Base-by-base conservation (phyloP, 1,140 invertebrate species). In the Drosophila arizonae region DNA sequence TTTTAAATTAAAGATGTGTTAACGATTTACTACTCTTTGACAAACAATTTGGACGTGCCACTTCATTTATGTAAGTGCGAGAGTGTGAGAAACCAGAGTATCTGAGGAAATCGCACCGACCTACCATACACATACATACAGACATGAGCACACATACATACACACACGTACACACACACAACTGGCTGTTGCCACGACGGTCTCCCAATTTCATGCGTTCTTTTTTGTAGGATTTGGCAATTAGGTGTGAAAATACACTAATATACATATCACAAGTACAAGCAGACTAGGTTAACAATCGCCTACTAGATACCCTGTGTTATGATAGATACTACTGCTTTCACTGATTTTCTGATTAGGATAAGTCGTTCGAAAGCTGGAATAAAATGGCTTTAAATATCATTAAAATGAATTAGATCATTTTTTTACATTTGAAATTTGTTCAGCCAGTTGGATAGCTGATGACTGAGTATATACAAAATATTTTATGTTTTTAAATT, bases 1-100 rank as follows among this genome's bases (percentile, higher is more conserved):
- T 65, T 50, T 65, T 60, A 48, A 63, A 72, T 72, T 72, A 63
- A 48, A 63, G 58, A 72, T 26, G 69, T 76, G 73, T 57, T 76
- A 76, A 72, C 67, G 73, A 63, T 61, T 48, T 63, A 67, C 62
- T 76, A 63, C 52, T 67, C 68, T 70, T 70, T 51, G 57, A 26
- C 13, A 54, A 68, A 57, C 52, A 62, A 52, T 30, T 57, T 57
- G 6, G 21, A 62, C 66, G 54, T 50, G 52, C 28, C 52, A 62
- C 41, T 69, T 58, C 43, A 68, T 50, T 73, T 69, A 63, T 50
- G 45, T 56, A 50, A 57, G 58, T 73, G 24, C 33, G 56, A 55
- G 52, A 55, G 52, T 54, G 36, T 72, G 52, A 57, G 50, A 60
- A 57, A 51, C 33, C 24, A 56, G 69, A 28, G 11, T 52, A 45